Evolutionary conservation across 2,113 vertebrate species (phyloP), one percentile per base, ranked within the genome.

Genomic region (Callionymus lyra): DNA sequence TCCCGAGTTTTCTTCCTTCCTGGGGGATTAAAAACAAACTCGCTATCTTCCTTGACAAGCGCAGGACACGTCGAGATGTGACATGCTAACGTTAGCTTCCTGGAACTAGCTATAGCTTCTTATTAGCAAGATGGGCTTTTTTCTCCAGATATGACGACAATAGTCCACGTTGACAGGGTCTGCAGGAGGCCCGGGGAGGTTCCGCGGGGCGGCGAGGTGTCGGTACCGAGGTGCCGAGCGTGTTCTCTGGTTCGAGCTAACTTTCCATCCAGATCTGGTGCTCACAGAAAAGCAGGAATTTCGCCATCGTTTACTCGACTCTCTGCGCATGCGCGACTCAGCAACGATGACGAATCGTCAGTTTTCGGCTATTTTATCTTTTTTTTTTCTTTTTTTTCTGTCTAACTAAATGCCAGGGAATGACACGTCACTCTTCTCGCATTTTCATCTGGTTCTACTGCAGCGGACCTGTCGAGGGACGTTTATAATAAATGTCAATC

Each of bases 21-120:
- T 44, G 61, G 52, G 42, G 27, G 8, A 34, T 9, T 1, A 16
- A n/a, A 12, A 38, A 50, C 6, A 44, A 56, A 49, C 58, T 6
- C n/a, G 34, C 65, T 53, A 68, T 55, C 63, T 72, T 46, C 65
- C 59, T 31, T 34, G 55, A 70, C 44, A 35, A 50, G 64, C 63
- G 59, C 50, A 45, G 34, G 37, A 54, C 44, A 43, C 52, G 55
- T 64, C 59, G 19, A 41, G 54, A 33, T 47, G 62, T 62, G 45
- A 40, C 76, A 78, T 72, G 71, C 66, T 74, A 82, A 45, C 63
- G 45, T 46, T 65, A 76, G 73, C 74, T 47, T 34, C 38, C 62
- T 42, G 46, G 55, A 62, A 72, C 77, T 75, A 58, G 53, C 56
- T 40, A n/a, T n/a, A 41, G 76, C 79, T 77, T 71, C 50, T 17